phyloP scores from a whole-genome alignment of 2,888 invertebrate genomes.

The Coenonympha glycerion region DNA sequence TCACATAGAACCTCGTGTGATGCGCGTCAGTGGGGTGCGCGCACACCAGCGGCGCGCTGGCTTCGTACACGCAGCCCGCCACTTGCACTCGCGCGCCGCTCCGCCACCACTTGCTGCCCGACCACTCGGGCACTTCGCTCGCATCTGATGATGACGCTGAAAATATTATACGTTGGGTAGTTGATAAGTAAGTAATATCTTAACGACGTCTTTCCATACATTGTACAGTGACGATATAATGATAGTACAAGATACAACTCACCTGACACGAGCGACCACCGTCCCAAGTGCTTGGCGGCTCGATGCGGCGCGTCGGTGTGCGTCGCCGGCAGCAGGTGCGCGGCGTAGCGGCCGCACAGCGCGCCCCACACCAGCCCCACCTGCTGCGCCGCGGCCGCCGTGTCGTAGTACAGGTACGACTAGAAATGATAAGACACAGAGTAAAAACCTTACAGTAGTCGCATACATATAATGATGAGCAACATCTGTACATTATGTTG shows the following conservation, averaged over 20 bases:
- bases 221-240: too few species aligned
- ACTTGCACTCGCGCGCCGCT: constrained; percentile 83
- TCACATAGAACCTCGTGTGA: constrained; percentile 91
- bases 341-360: constrained; percentile 85
- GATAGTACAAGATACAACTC: background rate
- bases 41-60: constrained; percentile 86
- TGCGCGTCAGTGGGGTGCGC: constrained; percentile 90
- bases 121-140: constrained; percentile 58
- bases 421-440: constrained; percentile 44
- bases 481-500: too few species aligned
- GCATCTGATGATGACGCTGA: constrained; percentile 4
- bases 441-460: too few species aligned
- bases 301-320: constrained; percentile 94
- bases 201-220: too few species aligned
- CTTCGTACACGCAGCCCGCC: constrained; percentile 84
- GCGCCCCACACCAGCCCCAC: constrained; percentile 89
- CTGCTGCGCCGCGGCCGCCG: constrained; percentile 89
- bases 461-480: too few species aligned
- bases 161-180: too few species aligned
- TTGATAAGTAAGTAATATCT: too few species aligned
- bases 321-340: constrained; percentile 78
- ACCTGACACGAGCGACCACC: constrained; percentile 71
- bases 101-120: constrained; percentile 77
- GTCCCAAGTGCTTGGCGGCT: constrained; percentile 91
- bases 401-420: constrained; percentile 86